These are phyloP conservation scores for Diabrotica undecimpunctata DNA, from an alignment of 1,140 invertebrate species.

Conservation along the genomic window DNA sequence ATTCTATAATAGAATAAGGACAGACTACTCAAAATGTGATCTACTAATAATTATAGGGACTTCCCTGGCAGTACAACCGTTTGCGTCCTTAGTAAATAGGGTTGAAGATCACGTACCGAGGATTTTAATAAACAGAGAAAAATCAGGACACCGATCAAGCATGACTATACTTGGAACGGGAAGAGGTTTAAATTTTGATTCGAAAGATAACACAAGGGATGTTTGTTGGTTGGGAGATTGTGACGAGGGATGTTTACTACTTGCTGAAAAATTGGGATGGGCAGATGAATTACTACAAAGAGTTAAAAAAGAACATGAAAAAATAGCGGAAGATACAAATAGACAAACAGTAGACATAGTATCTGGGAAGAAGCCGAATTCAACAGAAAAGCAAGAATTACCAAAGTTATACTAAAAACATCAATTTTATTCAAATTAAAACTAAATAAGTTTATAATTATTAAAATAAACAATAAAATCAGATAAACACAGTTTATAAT, in stretches of 20 bases:
- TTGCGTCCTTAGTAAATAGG: slow-evolving; percentile 86
- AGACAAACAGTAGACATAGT: not conserved
- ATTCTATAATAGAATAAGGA: slow-evolving; percentile 62
- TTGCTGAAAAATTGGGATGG: slow-evolving; percentile 85
- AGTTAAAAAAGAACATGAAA: slow-evolving; percentile 54
- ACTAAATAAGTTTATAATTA: too few relatives aligned
- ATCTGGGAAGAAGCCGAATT: too few relatives aligned
- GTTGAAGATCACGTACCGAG: slow-evolving; percentile 70
- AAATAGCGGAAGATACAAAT: slow-evolving; percentile 52
- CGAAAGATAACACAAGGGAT: slow-evolving; percentile 66
- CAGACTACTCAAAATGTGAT: slow-evolving; percentile 86
- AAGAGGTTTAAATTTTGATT: slow-evolving; percentile 65
- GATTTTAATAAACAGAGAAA: slow-evolving; percentile 81
- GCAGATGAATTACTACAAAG: slow-evolving; percentile 60
- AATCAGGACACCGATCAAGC: slow-evolving; percentile 58
- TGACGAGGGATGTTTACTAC: slow-evolving; percentile 74
- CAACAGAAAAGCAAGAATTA: too few relatives aligned
- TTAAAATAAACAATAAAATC: too few relatives aligned
- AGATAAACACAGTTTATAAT: too few relatives aligned
- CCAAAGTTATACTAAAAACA: too few relatives aligned
- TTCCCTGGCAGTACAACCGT: slow-evolving; percentile 90
- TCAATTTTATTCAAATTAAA: not conserved
- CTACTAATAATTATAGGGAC: slow-evolving; percentile 94
- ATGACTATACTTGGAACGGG: slow-evolving; percentile 55
- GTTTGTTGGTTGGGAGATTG: slow-evolving; percentile 85